A percentile compares a stretch with the other conserved stretches of the same genome.
These are phyloP conservation scores for Hassar affinis DNA, from an alignment of 2,113 vertebrate species.

Conservation along the genomic window DNA sequence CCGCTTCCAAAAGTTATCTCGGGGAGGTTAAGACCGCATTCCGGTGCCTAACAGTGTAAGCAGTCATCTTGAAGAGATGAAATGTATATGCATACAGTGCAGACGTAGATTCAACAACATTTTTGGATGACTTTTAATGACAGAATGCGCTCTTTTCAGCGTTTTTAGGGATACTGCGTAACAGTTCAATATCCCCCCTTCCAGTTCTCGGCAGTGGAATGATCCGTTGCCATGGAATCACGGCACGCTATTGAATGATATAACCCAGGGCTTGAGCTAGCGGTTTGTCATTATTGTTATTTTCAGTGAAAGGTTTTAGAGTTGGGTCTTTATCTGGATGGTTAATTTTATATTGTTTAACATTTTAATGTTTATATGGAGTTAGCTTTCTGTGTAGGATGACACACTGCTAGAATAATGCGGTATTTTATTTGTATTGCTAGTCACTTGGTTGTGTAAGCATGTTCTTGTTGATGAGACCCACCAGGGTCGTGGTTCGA, in stretches of 20 bases:
- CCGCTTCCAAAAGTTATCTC: background rate
- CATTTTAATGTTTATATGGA: background rate
- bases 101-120: too few species aligned
- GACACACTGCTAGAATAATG: background rate
- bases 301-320: too few species aligned
- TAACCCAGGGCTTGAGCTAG: background rate
- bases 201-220: background rate
- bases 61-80: accelerated
- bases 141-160: background rate
- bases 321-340: too few species aligned
- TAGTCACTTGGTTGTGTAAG: too few species aligned
- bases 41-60: background rate
- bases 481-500: too few species aligned
- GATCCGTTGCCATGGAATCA: background rate
- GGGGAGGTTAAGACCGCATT: background rate
- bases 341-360: background rate
- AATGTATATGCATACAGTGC: accelerated
- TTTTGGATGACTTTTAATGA: too few species aligned
- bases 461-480: too few species aligned
- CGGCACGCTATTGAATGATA: background rate
- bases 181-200: background rate
- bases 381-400: background rate
- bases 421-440: background rate
- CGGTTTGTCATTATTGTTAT: background rate
- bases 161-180: background rate